These are phyloP conservation scores for Tenrec ecaudatus DNA, from an alignment of 2,113 vertebrate species.

Conservation along the genomic window DNA sequence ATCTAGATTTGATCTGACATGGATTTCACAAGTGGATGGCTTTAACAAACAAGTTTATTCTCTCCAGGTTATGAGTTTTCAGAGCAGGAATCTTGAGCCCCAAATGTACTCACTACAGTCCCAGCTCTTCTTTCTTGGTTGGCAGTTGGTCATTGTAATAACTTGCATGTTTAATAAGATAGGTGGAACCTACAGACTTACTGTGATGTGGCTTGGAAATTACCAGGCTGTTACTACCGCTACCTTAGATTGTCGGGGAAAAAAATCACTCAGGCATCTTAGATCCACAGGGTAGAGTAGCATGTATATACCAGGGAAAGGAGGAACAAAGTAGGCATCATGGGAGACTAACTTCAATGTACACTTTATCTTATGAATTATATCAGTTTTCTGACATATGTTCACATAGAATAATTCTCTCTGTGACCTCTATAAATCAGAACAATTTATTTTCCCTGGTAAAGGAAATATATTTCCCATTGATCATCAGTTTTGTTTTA, in stretches of 20 bases:
- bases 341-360: neutral
- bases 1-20: too few species aligned
- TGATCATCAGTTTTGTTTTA: slow-evolving; percentile 4
- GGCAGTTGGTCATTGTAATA: too few species aligned
- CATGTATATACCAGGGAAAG: neutral
- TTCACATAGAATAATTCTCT: neutral
- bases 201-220: neutral
- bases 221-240: neutral
- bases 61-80: too few species aligned
- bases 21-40: too few species aligned
- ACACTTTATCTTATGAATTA: neutral
- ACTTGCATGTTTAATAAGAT: too few species aligned
- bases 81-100: too few species aligned
- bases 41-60: too few species aligned
- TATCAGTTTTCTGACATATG: neutral
- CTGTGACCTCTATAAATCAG: neutral
- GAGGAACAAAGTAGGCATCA: neutral
- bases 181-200: neutral
- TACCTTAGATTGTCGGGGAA: neutral
- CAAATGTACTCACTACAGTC: too few species aligned
- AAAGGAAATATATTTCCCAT: neutral
- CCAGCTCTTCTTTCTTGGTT: too few species aligned
- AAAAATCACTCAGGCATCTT: neutral
- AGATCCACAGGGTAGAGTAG: neutral
- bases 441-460: neutral